Conservation (phyloP, 2,113 vertebrate species). For the Cyanistes caeruleus region DNA sequence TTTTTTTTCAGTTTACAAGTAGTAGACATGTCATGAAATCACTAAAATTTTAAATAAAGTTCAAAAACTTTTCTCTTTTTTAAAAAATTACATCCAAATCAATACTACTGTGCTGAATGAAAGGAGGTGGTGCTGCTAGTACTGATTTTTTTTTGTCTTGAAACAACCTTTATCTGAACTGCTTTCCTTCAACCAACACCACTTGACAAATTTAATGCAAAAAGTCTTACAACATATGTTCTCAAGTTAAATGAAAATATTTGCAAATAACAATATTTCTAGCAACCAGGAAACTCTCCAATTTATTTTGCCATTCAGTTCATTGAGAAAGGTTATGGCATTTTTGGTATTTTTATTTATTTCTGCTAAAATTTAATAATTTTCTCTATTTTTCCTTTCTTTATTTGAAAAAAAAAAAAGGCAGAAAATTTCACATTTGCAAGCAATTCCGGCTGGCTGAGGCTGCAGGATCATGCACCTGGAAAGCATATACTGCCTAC, state of each 20-base stretch:
- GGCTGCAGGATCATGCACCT: neutral
- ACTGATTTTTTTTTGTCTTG: neutral
- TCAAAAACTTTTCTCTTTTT: neutral
- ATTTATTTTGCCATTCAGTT: neutral
- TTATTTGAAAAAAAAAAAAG: neutral
- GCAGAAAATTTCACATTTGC: neutral
- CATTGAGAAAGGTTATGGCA: neutral
- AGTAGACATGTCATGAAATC: neutral
- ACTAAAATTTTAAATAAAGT: neutral
- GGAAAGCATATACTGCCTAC: neutral
- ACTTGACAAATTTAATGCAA: neutral
- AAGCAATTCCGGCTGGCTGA: neutral
- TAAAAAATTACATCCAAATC: neutral
- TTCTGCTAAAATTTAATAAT: neutral
- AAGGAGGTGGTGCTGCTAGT: neutral
- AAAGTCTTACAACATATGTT: neutral
- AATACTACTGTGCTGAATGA: neutral
- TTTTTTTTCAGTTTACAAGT: neutral
- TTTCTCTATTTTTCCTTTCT: neutral
- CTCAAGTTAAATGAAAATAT: conserved; percentile 18
- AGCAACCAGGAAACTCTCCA: neutral
- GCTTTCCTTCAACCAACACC: neutral
- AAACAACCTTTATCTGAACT: neutral
- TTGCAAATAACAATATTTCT: neutral
- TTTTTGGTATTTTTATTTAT: neutral